Base-by-base conservation (phyloP, 2,797 vertebrate species). In the Falco peregrinus region DNA sequence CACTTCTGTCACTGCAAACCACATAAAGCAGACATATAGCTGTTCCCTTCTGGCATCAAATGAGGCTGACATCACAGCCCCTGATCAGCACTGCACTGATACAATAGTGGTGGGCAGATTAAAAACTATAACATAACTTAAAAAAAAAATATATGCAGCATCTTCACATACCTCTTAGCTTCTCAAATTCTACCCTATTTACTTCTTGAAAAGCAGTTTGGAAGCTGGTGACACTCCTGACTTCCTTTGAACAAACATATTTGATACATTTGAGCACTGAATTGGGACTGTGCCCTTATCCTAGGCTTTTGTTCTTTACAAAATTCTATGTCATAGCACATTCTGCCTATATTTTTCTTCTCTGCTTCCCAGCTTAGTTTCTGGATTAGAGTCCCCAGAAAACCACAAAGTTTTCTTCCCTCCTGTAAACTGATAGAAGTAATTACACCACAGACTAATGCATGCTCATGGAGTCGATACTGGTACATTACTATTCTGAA, bases 31-130 rank as follows among this genome's bases (percentile, higher is more conserved):
- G 13, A 9, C 9, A 29, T 6, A 22, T 10, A 19, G 29, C 6
- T 43, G 18, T 16, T 69, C 14, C n/a, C 18, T 53, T 31, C 21
- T 2, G 9, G 41, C 37, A 88, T 10, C 31, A 64, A 33, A 56
- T 0, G 0, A 56, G 41, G 50, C 45, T 87, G 51, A 43, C 47
- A 24, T 3, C 7, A 11, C 56, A 79, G 47, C 13, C 14, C 18
- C 43, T 26, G 5, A 13, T 43, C 33, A 76, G 60, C 60, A n/a
- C 31, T 33, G 28, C 8, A 33, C 47, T 41, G 24, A 37, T 41
- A 50, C 14, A 16, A 11, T 8, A 53, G 25, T 1, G 0, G 18
- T 7, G 15, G 29, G 31, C n/a, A 41, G 33, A 74, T 31, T 3
- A 3, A 82, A 68, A 78, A 35, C 21, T 5, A 0, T 1, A 68